Base-by-base conservation (phyloP, 92 coral and sea anemone species). In the Plumapathes pennacea region DNA sequence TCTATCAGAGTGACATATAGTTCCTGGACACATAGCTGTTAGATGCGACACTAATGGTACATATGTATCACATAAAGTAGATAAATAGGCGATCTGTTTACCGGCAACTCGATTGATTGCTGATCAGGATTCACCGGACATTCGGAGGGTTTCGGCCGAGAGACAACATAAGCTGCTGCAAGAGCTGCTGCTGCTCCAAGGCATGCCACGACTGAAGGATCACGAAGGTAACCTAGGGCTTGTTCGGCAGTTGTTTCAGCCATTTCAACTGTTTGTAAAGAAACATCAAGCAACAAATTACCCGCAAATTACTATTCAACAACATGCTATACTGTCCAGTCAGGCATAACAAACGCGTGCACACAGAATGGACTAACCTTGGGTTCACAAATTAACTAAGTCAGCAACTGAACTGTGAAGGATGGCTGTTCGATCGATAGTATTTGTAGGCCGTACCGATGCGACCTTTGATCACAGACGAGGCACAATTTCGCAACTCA, bases 81-180 rank as follows among this genome's bases (percentile, higher is more conserved):
- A n/a, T n/a, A n/a, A n/a, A n/a, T n/a, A n/a, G n/a, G n/a, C n/a
- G n/a, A n/a, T 34, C 8, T 8, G 40, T 84, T 57, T 63, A 80
- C 97, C 64, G 92, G 79, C 37, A 91, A 68, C 55, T 88, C 96
- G n/a, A 74, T 74, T 22, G 95, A 86, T 30, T 91, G 97, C 5
- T 77, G 70, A 13, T 46, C 50, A 0, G 85, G 85, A 50, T 90
- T 85, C 7, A 90, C 96, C 0, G 97, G 97, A 28, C 97, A 90
- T 1, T 67, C 49, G 12, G 54, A 68, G 0, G 90, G 95, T 0
- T 60, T 54, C 0, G 97, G 97, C 21, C 95, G 76, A 1, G 96
- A 45, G 0, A 89, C 72, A 36, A 84, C 44, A 44, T 88, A 88
- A 17, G 63, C 30, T 68, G 84, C 52, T 0, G 96, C 49, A 0